Base-by-base conservation (phyloP, 2,113 vertebrate species). In the Mastomys natalensis region DNA sequence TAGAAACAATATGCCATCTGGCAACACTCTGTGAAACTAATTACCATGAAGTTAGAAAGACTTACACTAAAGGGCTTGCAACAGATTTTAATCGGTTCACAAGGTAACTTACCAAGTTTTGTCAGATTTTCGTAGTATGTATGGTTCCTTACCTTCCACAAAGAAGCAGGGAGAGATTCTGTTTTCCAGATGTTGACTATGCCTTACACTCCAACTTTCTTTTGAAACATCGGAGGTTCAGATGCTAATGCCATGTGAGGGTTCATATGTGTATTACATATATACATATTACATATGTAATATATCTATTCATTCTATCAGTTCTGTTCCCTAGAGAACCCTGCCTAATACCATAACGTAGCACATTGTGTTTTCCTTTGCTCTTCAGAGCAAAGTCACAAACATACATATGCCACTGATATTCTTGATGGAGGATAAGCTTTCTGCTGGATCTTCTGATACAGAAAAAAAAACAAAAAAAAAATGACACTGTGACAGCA, bases 1-100 rank as follows among this genome's bases (percentile, higher is more conserved):
- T 62, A 77, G 76, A 31, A 89, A 73, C 95, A 94, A 92, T 31
- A 95, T 68, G 90, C 87, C 86, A 95, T 90, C 95, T 97, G 97
- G 97, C 97, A 96, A 86, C 74, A 80, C 55, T 97, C 96, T 95
- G 97, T 43, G 60, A 95, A 96, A 72, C 87, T 94, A 97, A 97
- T 97, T 95, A 91, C 86, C 92, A 89, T 74, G 45, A 81, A 89
- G 93, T 95, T 29, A 3, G 51, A 68, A 96, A 93, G 93, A 95
- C 62, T 64, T 92, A 87, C 64, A 60, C 70, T 62, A 58, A 93
- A 93, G 84, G 43, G 66, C 81, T 95, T 89, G 66, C 90, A 84
- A 86, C 77, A 87, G 74, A 96, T 78, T 45, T 84, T 73, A 93
- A 95, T 95, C 77, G 88, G 53, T 94, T 96, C 85, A 58, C 48